These are phyloP conservation scores for Aphidius colemani DNA, from an alignment of 2,888 invertebrate species.

Conservation along the genomic window DNA sequence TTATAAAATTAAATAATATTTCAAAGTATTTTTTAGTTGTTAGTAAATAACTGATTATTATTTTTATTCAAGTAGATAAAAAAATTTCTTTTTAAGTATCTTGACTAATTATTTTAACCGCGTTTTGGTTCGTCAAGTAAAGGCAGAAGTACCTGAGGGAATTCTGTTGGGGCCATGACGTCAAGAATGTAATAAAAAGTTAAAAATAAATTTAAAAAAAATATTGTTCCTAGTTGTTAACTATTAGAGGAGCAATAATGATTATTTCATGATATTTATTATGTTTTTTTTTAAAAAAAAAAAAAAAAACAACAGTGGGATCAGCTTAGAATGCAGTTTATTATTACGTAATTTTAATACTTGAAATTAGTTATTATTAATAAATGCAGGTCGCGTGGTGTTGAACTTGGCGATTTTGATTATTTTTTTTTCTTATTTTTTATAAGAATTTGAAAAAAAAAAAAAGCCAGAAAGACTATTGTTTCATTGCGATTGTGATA, in stretches of 20 bases:
- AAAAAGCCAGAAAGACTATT: too few species aligned
- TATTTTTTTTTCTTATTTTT: neutral
- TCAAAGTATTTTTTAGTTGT: too few species aligned
- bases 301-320: slow-evolving; percentile 45
- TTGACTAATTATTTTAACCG: neutral
- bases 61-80: neutral
- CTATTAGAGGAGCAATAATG: slow-evolving; percentile 19
- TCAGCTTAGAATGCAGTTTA: slow-evolving; percentile 57
- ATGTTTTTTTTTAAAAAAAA: slow-evolving; percentile 46
- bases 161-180: neutral
- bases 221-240: neutral
- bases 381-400: slow-evolving; percentile 20
- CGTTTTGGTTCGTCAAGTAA: slow-evolving; percentile 14
- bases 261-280: slow-evolving; percentile 16
- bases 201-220: neutral
- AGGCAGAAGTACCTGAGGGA: slow-evolving; percentile 26
- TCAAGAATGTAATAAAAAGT: neutral
- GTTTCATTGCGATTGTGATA: slow-evolving; percentile 12
- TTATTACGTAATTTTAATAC: slow-evolving; percentile 44
- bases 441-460: too few species aligned
- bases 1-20: too few species aligned
- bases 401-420: slow-evolving; percentile 11
- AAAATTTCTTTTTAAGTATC: neutral
- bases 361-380: slow-evolving; percentile 19
- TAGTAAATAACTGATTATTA: neutral